phyloP scores from a whole-genome alignment of 1,140 invertebrate species.

The Anadara kagoshimensis region DNA sequence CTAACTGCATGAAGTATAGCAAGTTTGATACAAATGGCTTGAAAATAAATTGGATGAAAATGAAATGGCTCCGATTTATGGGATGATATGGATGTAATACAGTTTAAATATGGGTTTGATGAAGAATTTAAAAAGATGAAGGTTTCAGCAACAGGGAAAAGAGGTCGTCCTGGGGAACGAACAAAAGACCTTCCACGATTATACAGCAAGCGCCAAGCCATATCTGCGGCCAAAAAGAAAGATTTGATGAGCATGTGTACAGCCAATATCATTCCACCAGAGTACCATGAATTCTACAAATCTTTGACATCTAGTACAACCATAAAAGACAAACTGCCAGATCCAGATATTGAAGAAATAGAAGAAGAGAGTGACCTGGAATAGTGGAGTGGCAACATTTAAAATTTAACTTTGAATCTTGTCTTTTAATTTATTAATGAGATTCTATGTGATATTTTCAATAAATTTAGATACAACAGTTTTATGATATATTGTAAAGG shows the following conservation, averaged over 20 bases:
- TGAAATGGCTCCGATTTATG: constrained; percentile 1
- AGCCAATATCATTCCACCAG: constrained; percentile 4
- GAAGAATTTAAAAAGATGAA: constrained; percentile 4
- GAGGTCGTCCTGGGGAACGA: not conserved
- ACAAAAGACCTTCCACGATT: not conserved
- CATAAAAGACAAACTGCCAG: constrained; percentile 9
- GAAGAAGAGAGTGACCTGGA: not conserved
- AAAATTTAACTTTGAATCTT: too few species aligned
- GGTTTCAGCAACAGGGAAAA: not conserved
- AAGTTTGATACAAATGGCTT: not conserved
- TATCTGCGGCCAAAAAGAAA: constrained; percentile 26
- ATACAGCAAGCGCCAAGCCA: not conserved
- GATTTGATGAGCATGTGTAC: constrained; percentile 13
- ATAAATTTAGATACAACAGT: too few species aligned
- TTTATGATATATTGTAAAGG: too few species aligned
- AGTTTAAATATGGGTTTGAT: not conserved
- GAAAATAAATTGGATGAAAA: constrained; percentile 1
- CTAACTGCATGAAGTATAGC: not conserved
- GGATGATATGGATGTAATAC: not conserved
- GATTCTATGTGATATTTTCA: too few species aligned
- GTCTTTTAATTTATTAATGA: too few species aligned
- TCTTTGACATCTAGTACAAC: constrained; percentile 6
- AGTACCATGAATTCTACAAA: constrained; percentile 26
- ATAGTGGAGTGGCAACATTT: too few species aligned
- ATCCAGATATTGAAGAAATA: constrained; percentile 13